Conservation (phyloP, 2,797 vertebrate species). For the Phalanger gymnotis region DNA sequence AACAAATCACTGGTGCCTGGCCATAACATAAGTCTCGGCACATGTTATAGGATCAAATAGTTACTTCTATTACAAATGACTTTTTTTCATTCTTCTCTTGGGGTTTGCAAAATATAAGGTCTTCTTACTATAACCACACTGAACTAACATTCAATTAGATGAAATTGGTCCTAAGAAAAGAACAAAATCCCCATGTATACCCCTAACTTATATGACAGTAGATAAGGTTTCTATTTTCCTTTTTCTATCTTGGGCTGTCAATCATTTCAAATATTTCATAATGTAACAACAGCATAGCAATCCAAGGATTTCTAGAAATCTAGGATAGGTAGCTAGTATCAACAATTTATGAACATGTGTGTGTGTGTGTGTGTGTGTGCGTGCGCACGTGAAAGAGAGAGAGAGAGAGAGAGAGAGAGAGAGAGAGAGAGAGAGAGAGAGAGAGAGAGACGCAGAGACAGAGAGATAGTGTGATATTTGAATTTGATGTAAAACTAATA, state of each 20-base stretch:
- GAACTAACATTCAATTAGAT: slow-evolving; percentile 17
- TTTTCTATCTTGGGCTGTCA: neutral
- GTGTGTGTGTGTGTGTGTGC: neutral
- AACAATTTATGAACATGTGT: neutral
- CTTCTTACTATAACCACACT: neutral
- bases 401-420: slow-evolving; percentile 6
- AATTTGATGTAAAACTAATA: slow-evolving; percentile 39
- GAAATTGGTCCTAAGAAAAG: neutral
- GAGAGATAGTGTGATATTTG: neutral
- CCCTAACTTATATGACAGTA: neutral
- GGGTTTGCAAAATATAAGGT: neutral
- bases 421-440: neutral
- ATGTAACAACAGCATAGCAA: slow-evolving; percentile 4
- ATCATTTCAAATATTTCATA: neutral
- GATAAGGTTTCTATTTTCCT: slow-evolving; percentile 6
- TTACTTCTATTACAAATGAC: slow-evolving; percentile 9
- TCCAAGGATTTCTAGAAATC: neutral
- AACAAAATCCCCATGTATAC: neutral
- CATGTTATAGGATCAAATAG: slow-evolving; percentile 29
- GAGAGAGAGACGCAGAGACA: neutral
- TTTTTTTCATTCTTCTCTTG: slow-evolving; percentile 9
- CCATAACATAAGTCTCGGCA: slow-evolving; percentile 11
- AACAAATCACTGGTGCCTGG: neutral
- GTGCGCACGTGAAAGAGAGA: neutral
- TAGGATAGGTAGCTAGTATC: slow-evolving; percentile 14